Evolutionary conservation across 2,113 vertebrate species (phyloP).

Genomic region (Phyllostomus discolor): DNA sequence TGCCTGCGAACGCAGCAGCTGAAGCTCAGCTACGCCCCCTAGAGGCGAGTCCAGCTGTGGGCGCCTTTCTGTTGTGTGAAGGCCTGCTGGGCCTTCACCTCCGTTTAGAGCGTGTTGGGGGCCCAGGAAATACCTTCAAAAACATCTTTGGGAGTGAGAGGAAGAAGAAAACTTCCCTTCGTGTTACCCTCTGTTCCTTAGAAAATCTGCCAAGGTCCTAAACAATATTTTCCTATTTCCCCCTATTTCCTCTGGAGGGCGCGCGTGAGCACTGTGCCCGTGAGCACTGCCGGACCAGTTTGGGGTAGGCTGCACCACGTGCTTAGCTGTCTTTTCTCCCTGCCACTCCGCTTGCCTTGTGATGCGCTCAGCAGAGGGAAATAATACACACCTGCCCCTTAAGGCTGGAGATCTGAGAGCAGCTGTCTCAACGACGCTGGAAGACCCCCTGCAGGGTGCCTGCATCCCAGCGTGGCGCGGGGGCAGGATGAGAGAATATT

Average conservation of each 20-base stretch:
- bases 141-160: not conserved
- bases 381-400: not conserved
- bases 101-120: fast-evolving
- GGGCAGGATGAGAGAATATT: not conserved
- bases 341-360: fast-evolving
- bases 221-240: not conserved
- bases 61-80: not conserved
- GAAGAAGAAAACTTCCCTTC: not conserved
- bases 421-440: not conserved
- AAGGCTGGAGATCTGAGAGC: not conserved
- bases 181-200: not conserved
- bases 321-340: not conserved
- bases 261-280: not conserved
- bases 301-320: not conserved
- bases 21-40: constrained; percentile 32
- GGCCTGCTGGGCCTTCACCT: not conserved
- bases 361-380: not conserved
- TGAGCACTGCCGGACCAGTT: fast-evolving
- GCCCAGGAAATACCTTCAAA: not conserved
- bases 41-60: not conserved
- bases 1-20: not conserved
- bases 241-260: not conserved
- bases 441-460: not conserved
- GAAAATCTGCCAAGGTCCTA: not conserved
- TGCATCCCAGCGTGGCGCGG: not conserved